Conservation (phyloP, 2,888 invertebrate species). For the Podotricha telesiphe region DNA sequence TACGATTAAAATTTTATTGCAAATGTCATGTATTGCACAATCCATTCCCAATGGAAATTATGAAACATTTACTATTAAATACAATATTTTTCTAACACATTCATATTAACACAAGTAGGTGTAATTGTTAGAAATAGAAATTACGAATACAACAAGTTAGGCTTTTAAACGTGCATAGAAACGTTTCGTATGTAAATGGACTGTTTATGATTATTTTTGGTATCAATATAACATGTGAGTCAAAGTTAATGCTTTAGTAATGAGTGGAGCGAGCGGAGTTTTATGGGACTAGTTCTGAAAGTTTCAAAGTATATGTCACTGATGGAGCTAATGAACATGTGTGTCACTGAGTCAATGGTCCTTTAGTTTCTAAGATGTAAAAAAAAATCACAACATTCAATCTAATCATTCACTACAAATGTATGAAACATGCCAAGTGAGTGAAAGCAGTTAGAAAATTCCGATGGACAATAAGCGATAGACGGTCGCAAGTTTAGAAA, state of each 20-base stretch:
- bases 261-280: conserved; percentile 61
- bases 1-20: conserved; percentile 60
- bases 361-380: conserved; percentile 54
- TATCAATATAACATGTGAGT: conserved; percentile 48
- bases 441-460: conserved; percentile 59
- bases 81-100: background rate
- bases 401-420: conserved; percentile 60
- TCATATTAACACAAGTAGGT: background rate
- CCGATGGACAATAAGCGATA: conserved; percentile 67
- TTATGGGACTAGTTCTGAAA: conserved; percentile 62
- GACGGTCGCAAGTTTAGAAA: conserved; percentile 40
- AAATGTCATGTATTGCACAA: conserved; percentile 56
- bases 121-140: background rate
- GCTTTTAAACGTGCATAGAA: conserved; percentile 14
- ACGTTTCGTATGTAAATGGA: conserved; percentile 36
- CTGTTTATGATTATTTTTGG: conserved; percentile 19
- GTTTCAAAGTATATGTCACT: conserved; percentile 56
- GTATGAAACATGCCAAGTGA: conserved; percentile 64
- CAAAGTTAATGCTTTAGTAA: conserved; percentile 59
- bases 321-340: conserved; percentile 50
- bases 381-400: conserved; percentile 68
- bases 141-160: background rate
- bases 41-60: conserved; percentile 40
- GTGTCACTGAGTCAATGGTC: conserved; percentile 52
- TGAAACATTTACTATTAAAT: conserved; percentile 26